phyloP scores from a whole-genome alignment of 1,140 invertebrate genomes.

The Frieseomelitta varia region DNA sequence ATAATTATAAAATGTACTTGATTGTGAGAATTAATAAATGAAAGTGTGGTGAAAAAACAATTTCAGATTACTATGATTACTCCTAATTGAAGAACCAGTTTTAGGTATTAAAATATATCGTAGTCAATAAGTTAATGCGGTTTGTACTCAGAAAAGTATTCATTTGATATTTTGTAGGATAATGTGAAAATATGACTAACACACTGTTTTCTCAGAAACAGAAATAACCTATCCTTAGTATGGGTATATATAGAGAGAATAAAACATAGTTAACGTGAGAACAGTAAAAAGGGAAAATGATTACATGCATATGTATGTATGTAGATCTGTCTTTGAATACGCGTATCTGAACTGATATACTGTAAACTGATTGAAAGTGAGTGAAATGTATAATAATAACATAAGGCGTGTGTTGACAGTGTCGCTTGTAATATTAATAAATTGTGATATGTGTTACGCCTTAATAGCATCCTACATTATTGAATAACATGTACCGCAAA shows the following conservation, averaged over 20 bases:
- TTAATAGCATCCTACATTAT: not conserved
- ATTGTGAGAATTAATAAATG: not conserved
- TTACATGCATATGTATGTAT: not conserved
- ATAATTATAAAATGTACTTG: not conserved
- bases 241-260: not conserved
- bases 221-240: not conserved
- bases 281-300: not conserved
- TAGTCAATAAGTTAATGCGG: not conserved
- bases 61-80: not conserved
- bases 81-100: not conserved
- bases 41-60: not conserved
- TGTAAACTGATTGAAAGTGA: not conserved
- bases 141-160: not conserved
- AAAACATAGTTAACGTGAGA: not conserved
- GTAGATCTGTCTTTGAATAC: not conserved
- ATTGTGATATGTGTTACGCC: not conserved
- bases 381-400: not conserved
- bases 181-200: not conserved
- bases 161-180: not conserved
- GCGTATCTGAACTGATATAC: not conserved
- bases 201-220: not conserved
- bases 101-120: not conserved
- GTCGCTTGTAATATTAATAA: not conserved
- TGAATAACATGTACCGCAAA: not conserved
- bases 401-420: not conserved